Evolutionary conservation across 2,113 vertebrate genomes (phyloP), one percentile per base, ranked within the genome.

Genomic region (Platysternon megacephalum): DNA sequence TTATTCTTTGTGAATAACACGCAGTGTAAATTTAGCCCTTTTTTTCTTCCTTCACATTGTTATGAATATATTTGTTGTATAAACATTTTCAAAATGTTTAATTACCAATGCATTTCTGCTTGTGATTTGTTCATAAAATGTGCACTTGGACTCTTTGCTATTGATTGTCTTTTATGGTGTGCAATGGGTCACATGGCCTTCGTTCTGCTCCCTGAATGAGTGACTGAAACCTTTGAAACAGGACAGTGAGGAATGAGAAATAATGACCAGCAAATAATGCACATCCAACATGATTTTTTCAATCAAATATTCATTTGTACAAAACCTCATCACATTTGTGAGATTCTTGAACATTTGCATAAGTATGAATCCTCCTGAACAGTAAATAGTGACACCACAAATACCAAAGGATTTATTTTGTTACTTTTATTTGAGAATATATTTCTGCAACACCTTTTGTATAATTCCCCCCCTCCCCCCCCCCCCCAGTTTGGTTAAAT

Each of bases 11-110:
- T 56, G 52, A 86, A 56, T 56, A 85, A 11, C 46, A 46, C 22
- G 44, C 5, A 11, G 4, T 42, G 10, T 86, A 93, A 90, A 91
- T 46, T 4, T 78, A 91, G 6, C 3, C 51, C 7, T 83, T 90
- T 53, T 58, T 55, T 90, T 90, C 26, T 85, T 22, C 80, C 94
- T 95, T 11, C 5, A 88, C 92, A 84, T 56, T 93, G 92, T 26
- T 87, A 29, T 85, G 35, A 5, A 44, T 82, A 48, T 74, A 82
- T 82, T 53, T 11, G 5, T 10, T 39, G 39, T 90, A 8, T 28
- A 87, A 91, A 82, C 10, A 51, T 65, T 11, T 93, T 95, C 55
- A 6, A 91, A 85, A 9, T 26, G 76, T 8, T 87, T 93, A 82
- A 48, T 72, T 93, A 86, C 39, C 68, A 78, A 74, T 78, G 65